Conservation (phyloP, 2,113 vertebrate genomes). For the Bothrops jararaca region DNA sequence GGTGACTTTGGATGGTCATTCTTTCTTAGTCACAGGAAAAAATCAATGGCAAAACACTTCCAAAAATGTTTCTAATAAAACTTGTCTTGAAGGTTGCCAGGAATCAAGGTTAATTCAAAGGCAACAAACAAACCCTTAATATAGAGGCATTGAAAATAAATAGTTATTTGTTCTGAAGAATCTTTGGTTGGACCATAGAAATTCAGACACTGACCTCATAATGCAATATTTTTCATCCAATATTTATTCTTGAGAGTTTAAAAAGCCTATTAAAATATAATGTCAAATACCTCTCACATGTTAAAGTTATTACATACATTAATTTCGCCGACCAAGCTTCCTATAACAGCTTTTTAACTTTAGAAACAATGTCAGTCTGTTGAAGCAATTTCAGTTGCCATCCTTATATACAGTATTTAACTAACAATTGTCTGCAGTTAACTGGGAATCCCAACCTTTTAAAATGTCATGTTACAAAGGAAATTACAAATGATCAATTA, state of each 20-base stretch:
- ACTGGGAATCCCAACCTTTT: not conserved
- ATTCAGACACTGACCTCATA: not conserved
- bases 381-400: not conserved
- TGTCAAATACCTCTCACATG: not conserved
- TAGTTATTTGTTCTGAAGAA: not conserved
- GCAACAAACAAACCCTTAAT: not conserved
- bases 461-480: not conserved
- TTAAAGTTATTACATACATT: not conserved
- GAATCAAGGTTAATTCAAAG: not conserved
- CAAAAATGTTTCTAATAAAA: not conserved
- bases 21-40: not conserved
- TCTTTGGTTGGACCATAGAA: not conserved
- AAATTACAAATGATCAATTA: not conserved
- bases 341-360: not conserved
- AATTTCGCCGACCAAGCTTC: not conserved
- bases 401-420: not conserved
- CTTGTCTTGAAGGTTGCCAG: not conserved
- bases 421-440: not conserved
- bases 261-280: not conserved
- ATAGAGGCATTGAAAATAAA: not conserved
- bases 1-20: not conserved
- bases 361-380: not conserved
- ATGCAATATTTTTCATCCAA: not conserved
- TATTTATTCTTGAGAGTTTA: no score
- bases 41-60: not conserved